A percentile compares a stretch with the other conserved stretches of the same genome.
Conservation (phyloP, 2,113 vertebrate species). For the Anoplopoma fimbria region DNA sequence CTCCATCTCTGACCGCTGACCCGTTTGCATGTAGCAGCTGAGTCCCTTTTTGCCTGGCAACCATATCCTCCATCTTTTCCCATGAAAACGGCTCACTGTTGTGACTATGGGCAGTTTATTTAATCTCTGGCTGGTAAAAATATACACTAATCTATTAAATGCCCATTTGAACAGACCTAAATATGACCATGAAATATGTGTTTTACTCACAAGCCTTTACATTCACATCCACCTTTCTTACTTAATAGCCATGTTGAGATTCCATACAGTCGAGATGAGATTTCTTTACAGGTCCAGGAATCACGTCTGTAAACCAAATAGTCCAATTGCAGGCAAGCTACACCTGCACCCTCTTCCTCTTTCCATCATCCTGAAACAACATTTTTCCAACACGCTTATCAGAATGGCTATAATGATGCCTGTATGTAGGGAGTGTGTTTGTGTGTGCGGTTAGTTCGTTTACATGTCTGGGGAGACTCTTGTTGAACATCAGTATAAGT, state of each 20-base stretch:
- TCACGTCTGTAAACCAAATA: slow-evolving; percentile 6
- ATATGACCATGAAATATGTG: not conserved
- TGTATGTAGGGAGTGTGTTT: not conserved
- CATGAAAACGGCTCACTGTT: slow-evolving; percentile 33
- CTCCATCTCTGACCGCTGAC: slow-evolving; percentile 61
- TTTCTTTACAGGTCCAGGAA: not conserved
- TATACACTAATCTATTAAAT: not conserved
- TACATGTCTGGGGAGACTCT: not conserved
- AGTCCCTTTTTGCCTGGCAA: slow-evolving; percentile 73
- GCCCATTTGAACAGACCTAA: not conserved
- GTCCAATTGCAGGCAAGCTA: not conserved
- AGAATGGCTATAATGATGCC: not conserved
- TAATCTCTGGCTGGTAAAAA: not conserved
- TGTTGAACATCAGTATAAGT: not conserved
- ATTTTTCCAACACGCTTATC: not conserved
- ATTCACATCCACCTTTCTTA: not conserved
- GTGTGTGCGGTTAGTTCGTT: not conserved
- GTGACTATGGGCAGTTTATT: not conserved
- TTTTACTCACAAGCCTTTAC: not conserved
- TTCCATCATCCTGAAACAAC: not conserved
- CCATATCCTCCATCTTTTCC: slow-evolving; percentile 65
- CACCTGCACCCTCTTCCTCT: not conserved
- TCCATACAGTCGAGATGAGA: not conserved
- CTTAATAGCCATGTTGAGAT: not conserved
- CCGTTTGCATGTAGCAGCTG: slow-evolving; percentile 67